These are phyloP conservation scores for Ophion slaviceki DNA, from an alignment of 2,888 invertebrate species.

Conservation along the genomic window DNA sequence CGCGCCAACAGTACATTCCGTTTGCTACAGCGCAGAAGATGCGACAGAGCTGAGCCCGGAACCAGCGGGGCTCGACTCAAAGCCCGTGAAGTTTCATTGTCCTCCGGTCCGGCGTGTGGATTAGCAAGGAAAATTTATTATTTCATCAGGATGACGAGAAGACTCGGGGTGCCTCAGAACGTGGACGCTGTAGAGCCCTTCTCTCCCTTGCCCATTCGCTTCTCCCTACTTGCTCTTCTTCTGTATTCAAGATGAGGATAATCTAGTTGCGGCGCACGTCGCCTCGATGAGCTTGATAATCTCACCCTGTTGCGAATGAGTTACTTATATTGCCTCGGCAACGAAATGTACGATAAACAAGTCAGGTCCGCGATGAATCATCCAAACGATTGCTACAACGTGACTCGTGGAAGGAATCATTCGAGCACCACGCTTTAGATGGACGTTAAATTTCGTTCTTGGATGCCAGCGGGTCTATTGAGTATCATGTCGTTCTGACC, in stretches of 20 bases:
- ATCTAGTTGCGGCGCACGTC: constrained; percentile 38
- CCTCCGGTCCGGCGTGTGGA: constrained; percentile 68
- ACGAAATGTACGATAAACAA: constrained; percentile 3
- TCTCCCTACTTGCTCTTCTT: background rate
- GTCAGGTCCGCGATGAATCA: constrained; percentile 4
- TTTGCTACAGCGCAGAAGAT: constrained; percentile 10
- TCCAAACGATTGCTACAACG: background rate
- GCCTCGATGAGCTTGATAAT: constrained; percentile 21
- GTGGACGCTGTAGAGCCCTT: constrained; percentile 55
- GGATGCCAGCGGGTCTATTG: background rate
- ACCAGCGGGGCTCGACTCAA: constrained; percentile 57
- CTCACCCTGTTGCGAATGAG: constrained; percentile 16
- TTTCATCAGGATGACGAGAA: constrained; percentile 68
- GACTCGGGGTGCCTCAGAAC: constrained; percentile 62
- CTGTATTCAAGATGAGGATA: constrained; percentile 4
- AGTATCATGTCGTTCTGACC: background rate
- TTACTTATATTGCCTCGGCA: constrained; percentile 5
- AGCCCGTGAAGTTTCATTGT: constrained; percentile 73
- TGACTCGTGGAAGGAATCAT: background rate
- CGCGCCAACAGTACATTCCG: constrained; percentile 20
- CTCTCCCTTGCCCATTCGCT: constrained; percentile 34
- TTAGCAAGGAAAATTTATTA: constrained; percentile 72
- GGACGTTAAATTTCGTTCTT: background rate
- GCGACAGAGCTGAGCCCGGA: constrained; percentile 28
- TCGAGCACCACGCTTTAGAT: background rate